These are phyloP conservation scores for Isurus oxyrinchus DNA, from an alignment of 2,113 vertebrate species.

Conservation along the genomic window DNA sequence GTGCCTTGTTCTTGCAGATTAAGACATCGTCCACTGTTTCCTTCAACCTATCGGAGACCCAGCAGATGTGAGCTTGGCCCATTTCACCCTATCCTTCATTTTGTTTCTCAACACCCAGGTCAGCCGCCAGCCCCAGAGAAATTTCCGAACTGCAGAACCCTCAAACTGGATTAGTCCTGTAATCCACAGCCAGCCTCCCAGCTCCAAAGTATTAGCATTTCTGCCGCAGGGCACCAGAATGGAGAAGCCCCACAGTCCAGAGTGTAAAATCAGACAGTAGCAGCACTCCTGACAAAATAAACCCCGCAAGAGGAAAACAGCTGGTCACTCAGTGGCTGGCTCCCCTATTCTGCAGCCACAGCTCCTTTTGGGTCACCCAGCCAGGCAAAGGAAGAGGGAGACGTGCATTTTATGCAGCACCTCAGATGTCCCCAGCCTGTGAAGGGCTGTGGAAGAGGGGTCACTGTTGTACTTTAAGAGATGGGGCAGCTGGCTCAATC, in stretches of 20 bases:
- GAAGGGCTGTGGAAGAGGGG: neutral
- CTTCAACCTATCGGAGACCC: neutral
- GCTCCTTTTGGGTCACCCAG: neutral
- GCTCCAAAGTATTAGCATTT: neutral
- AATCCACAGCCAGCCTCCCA: neutral
- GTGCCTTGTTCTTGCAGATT: neutral
- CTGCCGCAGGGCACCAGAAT: neutral
- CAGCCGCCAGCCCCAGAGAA: neutral
- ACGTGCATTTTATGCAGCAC: neutral
- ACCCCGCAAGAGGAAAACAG: neutral
- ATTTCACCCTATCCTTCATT: neutral
- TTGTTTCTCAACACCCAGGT: neutral
- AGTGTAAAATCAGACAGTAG: neutral
- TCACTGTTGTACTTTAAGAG: neutral
- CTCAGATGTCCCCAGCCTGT: too few relatives aligned
- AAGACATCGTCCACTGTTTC: neutral
- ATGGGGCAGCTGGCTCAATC: neutral
- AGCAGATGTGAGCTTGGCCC: neutral
- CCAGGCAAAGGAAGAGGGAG: neutral
- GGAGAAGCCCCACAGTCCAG: neutral
- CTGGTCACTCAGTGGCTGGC: neutral
- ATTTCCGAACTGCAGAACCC: neutral
- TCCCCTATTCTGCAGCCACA: neutral
- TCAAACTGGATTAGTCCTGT: neutral
- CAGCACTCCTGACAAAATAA: neutral